A percentile compares a stretch with the other conserved stretches of the same genome.
Evolutionary conservation across 1,140 invertebrate species (phyloP).

Genomic region (Drosophila eugracilis): DNA sequence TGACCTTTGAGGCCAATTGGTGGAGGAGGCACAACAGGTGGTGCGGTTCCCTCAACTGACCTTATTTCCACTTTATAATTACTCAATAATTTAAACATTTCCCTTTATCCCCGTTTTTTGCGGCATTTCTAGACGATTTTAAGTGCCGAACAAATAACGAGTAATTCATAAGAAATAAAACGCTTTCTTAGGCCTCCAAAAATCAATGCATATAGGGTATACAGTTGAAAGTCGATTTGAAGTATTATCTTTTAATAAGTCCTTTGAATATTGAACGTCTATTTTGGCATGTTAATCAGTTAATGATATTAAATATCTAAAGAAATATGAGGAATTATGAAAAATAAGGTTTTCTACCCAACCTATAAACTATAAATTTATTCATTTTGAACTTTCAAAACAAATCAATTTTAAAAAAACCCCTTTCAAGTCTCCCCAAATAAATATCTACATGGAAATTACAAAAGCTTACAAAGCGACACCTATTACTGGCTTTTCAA

Average conservation of each 20-base stretch:
- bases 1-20: neutral
- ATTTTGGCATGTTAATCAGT: too few species aligned
- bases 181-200: neutral
- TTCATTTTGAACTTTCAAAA: too few species aligned
- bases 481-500: neutral
- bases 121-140: neutral
- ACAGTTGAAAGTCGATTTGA: too few species aligned
- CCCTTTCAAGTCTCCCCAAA: too few species aligned
- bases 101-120: neutral
- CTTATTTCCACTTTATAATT: neutral
- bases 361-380: too few species aligned
- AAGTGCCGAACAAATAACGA: neutral
- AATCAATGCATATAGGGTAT: neutral
- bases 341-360: too few species aligned
- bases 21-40: conserved; percentile 11
- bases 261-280: too few species aligned
- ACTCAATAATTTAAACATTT: neutral
- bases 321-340: too few species aligned
- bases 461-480: neutral
- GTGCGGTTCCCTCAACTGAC: conserved; percentile 21
- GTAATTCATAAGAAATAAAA: neutral
- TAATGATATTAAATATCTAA: too few species aligned
- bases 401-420: too few species aligned
- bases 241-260: too few species aligned
- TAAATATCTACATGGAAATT: neutral